These are phyloP conservation scores for Tinea trinotella DNA, from an alignment of 2,888 invertebrate species.

Conservation along the genomic window DNA sequence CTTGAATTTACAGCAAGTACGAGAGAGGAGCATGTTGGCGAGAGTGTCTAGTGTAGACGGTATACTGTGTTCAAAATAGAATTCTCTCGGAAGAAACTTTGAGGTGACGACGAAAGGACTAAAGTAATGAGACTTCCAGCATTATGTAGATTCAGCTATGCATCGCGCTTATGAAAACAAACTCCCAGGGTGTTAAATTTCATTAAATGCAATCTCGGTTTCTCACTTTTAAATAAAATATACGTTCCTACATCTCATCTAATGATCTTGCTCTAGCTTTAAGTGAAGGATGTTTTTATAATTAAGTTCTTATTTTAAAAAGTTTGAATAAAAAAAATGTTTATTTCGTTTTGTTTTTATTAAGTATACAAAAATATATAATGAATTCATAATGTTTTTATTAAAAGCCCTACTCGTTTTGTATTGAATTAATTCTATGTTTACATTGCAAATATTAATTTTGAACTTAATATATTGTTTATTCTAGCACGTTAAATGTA, in stretches of 20 bases:
- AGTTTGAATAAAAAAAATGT: too few relatives aligned
- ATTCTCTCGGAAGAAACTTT: constrained; percentile 5
- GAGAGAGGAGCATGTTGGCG: constrained; percentile 19
- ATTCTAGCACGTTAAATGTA: neutral
- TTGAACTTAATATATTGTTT: neutral
- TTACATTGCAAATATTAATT: neutral
- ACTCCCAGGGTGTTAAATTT: neutral
- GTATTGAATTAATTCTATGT: neutral
- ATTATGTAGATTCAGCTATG: neutral
- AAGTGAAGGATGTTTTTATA: too few relatives aligned
- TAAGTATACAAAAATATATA: too few relatives aligned
- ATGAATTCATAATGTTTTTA: neutral
- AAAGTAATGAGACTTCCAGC: constrained; percentile 2
- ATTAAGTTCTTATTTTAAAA: too few relatives aligned
- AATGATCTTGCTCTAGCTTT: too few relatives aligned
- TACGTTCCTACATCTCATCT: too few relatives aligned
- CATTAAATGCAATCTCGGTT: neutral
- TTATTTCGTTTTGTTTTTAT: too few relatives aligned
- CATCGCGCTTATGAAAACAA: constrained; percentile 4
- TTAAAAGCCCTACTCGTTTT: neutral
- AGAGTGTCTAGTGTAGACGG: neutral
- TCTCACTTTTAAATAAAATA: neutral
- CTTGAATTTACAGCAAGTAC: constrained; percentile 27
- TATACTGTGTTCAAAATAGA: neutral
- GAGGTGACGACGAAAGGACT: constrained; percentile 4